phyloP scores from a whole-genome alignment of 2,797 vertebrate species.

The Myotis planiceps region DNA sequence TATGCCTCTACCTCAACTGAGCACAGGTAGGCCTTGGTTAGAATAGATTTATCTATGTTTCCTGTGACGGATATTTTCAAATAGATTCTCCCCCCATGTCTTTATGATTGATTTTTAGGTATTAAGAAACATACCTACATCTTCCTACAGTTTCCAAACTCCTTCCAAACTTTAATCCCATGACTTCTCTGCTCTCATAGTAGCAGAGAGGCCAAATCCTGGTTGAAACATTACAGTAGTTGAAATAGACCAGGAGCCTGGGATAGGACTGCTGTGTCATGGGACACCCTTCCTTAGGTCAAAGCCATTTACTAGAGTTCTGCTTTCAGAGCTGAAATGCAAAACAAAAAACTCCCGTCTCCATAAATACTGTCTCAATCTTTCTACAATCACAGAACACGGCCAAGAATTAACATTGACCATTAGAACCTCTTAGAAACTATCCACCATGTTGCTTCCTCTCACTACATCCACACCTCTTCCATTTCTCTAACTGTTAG shows the following conservation, averaged over 20 bases:
- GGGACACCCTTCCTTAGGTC: background rate
- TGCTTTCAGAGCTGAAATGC: background rate
- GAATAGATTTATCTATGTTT: background rate
- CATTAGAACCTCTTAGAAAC: slow-evolving; percentile 2
- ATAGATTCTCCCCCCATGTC: background rate
- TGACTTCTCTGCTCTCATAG: background rate
- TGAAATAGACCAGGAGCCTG: background rate
- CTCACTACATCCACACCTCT: background rate
- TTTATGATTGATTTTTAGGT: background rate
- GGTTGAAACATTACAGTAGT: background rate
- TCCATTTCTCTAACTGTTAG: slow-evolving; percentile 1
- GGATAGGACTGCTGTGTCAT: background rate
- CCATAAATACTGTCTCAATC: background rate
- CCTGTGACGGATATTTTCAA: background rate
- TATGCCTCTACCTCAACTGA: background rate
- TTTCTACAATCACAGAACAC: background rate
- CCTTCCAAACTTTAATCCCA: background rate
- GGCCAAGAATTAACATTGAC: background rate
- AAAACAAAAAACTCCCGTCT: background rate
- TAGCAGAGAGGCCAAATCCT: background rate
- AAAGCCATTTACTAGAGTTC: background rate
- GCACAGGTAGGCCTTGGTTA: background rate
- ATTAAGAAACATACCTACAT: background rate
- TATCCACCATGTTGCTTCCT: background rate
- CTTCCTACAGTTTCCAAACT: slow-evolving; percentile 47